Percentiles rank a stretch among this genome's conserved stretches.
Evolutionary conservation across 2,797 vertebrate species (phyloP).

Genomic region (Sebastolobus alascanus): DNA sequence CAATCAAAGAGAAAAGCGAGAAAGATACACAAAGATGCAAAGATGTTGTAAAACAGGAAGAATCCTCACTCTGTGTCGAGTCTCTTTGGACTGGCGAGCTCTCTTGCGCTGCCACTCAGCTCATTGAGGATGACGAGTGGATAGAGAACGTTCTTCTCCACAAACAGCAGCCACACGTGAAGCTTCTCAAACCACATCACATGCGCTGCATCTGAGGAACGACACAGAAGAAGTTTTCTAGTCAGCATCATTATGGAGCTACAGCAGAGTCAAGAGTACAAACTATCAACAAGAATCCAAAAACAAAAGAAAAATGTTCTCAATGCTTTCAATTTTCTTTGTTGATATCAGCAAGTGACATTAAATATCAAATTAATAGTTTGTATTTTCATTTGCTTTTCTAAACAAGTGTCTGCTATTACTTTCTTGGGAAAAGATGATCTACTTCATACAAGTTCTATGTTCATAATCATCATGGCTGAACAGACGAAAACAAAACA

Average conservation of each 20-base stretch:
- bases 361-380: neutral
- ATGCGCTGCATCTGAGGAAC: conserved; percentile 91
- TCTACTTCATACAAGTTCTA: neutral
- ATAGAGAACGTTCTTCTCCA: conserved; percentile 97
- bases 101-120: conserved; percentile 94
- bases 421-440: neutral
- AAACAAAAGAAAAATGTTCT: neutral
- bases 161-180: conserved; percentile 96
- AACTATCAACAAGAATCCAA: neutral
- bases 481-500: neutral
- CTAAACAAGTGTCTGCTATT: neutral
- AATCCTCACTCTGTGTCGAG: conserved; percentile 94
- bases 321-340: neutral
- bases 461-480: neutral
- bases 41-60: neutral
- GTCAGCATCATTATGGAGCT: neutral
- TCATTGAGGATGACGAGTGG: conserved; percentile 97
- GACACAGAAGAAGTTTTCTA: neutral
- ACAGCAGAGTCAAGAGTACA: neutral
- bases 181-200: conserved; percentile 99
- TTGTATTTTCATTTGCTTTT: neutral
- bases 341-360: neutral
- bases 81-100: conserved; percentile 95
- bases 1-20: neutral
- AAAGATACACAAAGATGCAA: too few relatives aligned